Base-by-base conservation (phyloP, 2,113 vertebrate species). In the Microcebus murinus region DNA sequence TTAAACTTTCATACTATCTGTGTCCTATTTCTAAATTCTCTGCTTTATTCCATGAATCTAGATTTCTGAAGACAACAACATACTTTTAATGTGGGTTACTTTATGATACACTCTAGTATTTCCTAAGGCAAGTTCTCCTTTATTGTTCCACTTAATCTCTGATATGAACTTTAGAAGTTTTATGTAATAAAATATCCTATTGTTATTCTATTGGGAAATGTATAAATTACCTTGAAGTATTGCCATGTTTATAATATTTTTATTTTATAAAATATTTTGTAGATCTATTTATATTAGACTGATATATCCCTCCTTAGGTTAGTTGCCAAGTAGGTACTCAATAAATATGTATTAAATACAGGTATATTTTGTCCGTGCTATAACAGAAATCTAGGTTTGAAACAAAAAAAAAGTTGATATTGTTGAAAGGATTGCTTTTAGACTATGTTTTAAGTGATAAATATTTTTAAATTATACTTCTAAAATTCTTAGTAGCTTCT, bases 151-250 rank as follows among this genome's bases (percentile, higher is more conserved):
- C 76, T 50, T 50, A 42, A 36, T 42, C 50, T 85, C n/a, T 85
- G 25, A 36, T 74, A 67, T 8, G 50, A 29, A 92, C 85, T 89
- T n/a, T 83, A 90, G 73, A 80, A 71, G 65, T 59, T 74, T 89
- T 86, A 57, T 74, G 14, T 70, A 82, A 92, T 67, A 59, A 39
- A 80, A 67, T 85, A 81, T 34, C 67, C 65, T 85, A 23, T 42
- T 81, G 13, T 84, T 63, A 73, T 87, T 59, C 57, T 74, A 88
- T 86, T 92, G 52, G 59, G 68, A 88, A 90, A 67, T 82, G 18
- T 87, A 27, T 45, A 90, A 77, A 73, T 77, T 94, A 94, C 87
- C 94, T 87, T 82, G 45, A 95, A 36, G 36, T 83, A 61, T 87
- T 87, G 8, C 59, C 39, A 36, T 89, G 20, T 81, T 87, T 85